Conservation (phyloP, 2,113 vertebrate genomes). For the Chloropsis cyanopogon region DNA sequence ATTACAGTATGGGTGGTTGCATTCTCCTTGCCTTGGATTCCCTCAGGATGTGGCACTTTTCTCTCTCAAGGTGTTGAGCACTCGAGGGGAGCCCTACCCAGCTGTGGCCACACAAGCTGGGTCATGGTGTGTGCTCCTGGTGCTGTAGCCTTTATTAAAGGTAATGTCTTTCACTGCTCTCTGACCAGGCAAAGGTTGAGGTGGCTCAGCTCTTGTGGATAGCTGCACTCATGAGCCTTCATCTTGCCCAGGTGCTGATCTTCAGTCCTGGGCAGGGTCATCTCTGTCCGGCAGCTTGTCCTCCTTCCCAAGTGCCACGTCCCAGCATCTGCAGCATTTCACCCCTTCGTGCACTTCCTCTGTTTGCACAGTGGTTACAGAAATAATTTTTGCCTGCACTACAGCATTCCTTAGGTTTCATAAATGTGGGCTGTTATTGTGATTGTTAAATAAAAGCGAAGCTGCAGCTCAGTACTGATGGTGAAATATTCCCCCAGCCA, state of each 20-base stretch:
- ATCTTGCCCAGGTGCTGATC: background rate
- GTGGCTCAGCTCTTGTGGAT: background rate
- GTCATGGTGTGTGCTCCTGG: accelerated
- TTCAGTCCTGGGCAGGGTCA: background rate
- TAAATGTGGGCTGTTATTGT: background rate
- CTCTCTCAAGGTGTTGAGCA: background rate
- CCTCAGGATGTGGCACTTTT: background rate
- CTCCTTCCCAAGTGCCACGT: background rate
- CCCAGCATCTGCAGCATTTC: background rate
- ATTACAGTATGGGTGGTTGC: background rate
- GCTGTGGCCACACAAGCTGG: accelerated
- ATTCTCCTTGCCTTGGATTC: background rate
- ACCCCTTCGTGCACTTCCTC: background rate
- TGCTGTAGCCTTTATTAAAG: background rate
- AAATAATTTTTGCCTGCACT: constrained; percentile 23
- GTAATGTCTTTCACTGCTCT: background rate
- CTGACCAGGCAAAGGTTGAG: background rate
- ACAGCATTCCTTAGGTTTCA: background rate
- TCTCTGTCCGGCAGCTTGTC: background rate
- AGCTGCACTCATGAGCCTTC: background rate
- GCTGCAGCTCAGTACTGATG: background rate
- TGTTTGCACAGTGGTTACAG: background rate
- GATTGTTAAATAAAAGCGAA: background rate
- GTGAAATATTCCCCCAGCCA: background rate
- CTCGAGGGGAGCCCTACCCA: background rate